Evolutionary conservation across 1,140 invertebrate genomes (phyloP), one percentile per base, ranked within the genome.

Genomic region (Nylanderia fulva): DNA sequence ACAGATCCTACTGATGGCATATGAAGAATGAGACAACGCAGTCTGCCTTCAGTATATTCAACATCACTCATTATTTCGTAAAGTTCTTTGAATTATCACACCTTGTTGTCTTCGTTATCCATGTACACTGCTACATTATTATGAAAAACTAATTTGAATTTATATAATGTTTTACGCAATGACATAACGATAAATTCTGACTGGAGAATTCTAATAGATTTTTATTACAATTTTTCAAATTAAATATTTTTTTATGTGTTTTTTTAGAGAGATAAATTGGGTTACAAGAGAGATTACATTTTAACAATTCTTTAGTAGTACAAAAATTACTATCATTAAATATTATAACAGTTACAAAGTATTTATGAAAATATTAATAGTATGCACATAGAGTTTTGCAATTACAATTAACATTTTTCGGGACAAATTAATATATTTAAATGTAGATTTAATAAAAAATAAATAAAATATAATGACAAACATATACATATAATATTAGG

Each of bases 51-150:
- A 45, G 56, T 72, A 24, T n/a, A 58, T n/a, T 36, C 18, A 13
- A 75, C 56, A 21, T 83, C 79, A 74, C 39, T 79, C 45, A 27
- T 71, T 36, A 74, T 83, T 75, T 83, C 27, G 39, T 74, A 83
- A 83, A 7, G 15, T 7, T 2, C 11, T 29, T 8, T 48, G 13
- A 39, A 24, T 74, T 82, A 74, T 83, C 29, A 13, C 54, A 61
- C 36, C 42, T 82, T 74, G 27, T 60, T 48, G 52, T n/a, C 45
- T 68, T 79, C 21, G 27, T 39, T 29, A 63, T 45, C 42, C 33
- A 21, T 54, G 45, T 29, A 18, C 6, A 69, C 69, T 56, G 63
- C 76, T 56, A 27, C 21, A 39, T 56, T 56, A 54, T n/a, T n/a
- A n/a, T 39, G 9, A 27, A 52, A 69, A 69, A 39, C 21, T 18